Percentiles rank a stretch among this genome's conserved stretches.
phyloP scores from a whole-genome alignment of 1,140 invertebrate genomes.

The Euwallacea similis region DNA sequence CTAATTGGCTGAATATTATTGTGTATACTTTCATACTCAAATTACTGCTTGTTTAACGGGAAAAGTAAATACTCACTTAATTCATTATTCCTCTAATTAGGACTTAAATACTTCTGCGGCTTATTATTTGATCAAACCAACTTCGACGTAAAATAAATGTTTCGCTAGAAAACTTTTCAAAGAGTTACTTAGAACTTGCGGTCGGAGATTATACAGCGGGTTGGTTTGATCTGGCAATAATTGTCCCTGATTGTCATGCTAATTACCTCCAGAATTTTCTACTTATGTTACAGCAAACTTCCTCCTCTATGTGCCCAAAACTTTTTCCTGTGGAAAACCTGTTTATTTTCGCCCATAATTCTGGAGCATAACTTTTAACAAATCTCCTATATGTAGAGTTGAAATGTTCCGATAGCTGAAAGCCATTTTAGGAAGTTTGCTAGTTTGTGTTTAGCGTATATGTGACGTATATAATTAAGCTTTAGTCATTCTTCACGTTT shows the following conservation, averaged over 20 bases:
- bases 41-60: neutral
- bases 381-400: neutral
- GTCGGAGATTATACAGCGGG: no score
- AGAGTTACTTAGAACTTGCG: neutral
- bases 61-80: constrained; percentile 11
- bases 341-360: no score
- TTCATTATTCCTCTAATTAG: constrained; percentile 13
- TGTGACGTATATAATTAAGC: constrained; percentile 5
- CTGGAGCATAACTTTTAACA: neutral
- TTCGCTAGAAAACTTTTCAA: neutral
- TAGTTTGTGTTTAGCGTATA: constrained; percentile 2
- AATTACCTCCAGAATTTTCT: no score
- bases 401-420: constrained; percentile 2
- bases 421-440: constrained; percentile 1
- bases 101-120: constrained; percentile 10
- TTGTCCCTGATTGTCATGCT: no score
- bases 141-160: constrained; percentile 10
- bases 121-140: constrained; percentile 3
- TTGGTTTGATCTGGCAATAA: no score
- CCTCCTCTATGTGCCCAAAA: no score
- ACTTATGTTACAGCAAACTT: no score
- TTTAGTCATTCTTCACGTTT: neutral
- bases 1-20: neutral
- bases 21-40: neutral
- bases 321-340: no score